Conservation (phyloP, 2,888 invertebrate species). For the Epirrita christyi region DNA sequence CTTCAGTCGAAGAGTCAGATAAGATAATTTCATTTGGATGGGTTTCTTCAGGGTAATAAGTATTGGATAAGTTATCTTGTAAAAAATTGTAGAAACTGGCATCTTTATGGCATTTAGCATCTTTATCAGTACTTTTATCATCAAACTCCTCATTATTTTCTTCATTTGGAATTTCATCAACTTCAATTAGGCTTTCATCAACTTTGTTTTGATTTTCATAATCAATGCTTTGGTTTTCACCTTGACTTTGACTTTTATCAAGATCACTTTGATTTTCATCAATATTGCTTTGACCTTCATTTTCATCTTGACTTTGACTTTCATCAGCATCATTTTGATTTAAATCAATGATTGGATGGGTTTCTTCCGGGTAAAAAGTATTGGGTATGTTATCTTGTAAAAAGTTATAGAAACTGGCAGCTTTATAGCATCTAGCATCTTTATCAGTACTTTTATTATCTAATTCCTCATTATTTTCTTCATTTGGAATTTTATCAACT, state of each 20-base stretch:
- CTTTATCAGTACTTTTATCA: conserved; percentile 22
- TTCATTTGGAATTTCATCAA: not conserved
- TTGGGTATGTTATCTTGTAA: no score
- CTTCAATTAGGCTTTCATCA: not conserved
- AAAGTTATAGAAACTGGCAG: no score
- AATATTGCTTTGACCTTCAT: not conserved
- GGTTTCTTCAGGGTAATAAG: conserved; percentile 29
- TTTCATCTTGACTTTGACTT: not conserved
- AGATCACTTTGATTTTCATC: conserved; percentile 1
- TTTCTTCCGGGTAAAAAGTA: no score
- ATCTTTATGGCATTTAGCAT: conserved; percentile 41
- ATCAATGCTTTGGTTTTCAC: not conserved
- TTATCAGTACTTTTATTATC: conserved; percentile 20
- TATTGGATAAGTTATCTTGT: conserved; percentile 28
- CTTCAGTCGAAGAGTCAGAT: conserved; percentile 36
- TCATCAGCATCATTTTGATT: conserved; percentile 5
- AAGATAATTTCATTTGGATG: conserved; percentile 35
- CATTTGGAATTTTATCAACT: not conserved
- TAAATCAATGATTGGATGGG: no score
- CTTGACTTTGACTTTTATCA: not conserved
- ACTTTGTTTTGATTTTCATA: conserved; percentile 2
- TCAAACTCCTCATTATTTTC: not conserved
- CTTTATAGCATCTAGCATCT: no score
- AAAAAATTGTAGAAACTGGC: conserved; percentile 39
- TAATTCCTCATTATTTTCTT: not conserved